phyloP scores from a whole-genome alignment of 1,140 invertebrate genomes.

The Formica exsecta region DNA sequence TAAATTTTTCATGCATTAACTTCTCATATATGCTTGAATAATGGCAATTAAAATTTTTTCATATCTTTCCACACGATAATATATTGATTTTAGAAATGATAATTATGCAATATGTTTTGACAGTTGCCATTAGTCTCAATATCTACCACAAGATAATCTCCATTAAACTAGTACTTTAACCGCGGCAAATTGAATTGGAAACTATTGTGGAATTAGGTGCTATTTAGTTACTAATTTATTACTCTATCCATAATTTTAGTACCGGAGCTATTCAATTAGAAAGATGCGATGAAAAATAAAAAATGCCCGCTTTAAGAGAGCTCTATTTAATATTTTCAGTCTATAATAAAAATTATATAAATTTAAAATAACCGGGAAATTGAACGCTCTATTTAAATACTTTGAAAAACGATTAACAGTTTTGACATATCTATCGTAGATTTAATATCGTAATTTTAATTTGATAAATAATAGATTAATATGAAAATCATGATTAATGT shows the following conservation, averaged over 20 bases:
- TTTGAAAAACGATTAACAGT: too few relatives aligned
- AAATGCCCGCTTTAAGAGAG: not conserved
- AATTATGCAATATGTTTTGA: not conserved
- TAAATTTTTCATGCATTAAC: not conserved
- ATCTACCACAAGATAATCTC: conserved; percentile 45
- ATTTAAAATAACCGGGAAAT: not conserved
- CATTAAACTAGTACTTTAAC: conserved; percentile 22
- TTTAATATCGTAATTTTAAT: too few relatives aligned
- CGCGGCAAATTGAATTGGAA: conserved; percentile 48
- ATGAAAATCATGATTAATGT: too few relatives aligned
- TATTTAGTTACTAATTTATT: conserved; percentile 52
- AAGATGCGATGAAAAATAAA: not conserved
- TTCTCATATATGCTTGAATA: not conserved
- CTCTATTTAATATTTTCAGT: not conserved
- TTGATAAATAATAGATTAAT: too few relatives aligned
- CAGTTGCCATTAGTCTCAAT: conserved; percentile 19
- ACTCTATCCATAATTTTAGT: conserved; percentile 42
- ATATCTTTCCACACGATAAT: not conserved
- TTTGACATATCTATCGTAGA: too few relatives aligned
- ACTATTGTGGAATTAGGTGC: conserved; percentile 54
- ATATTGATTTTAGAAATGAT: conserved; percentile 11
- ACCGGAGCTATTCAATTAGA: not conserved
- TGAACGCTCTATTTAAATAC: too few relatives aligned
- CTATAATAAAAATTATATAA: not conserved
- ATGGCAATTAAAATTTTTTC: not conserved